phyloP scores from a whole-genome alignment of 2,113 vertebrate genomes.

The Albula glossodonta region DNA sequence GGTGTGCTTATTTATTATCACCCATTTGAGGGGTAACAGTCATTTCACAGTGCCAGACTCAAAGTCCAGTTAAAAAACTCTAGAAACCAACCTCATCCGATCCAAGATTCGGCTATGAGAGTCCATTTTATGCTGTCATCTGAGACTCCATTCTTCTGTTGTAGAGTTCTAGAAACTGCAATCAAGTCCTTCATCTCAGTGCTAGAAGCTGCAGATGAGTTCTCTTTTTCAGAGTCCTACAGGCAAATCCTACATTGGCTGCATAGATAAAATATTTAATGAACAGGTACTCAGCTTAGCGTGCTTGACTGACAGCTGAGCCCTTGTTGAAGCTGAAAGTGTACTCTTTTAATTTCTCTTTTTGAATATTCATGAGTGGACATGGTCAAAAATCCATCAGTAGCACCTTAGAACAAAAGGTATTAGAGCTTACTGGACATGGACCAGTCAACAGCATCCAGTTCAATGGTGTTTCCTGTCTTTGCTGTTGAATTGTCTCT shows the following conservation, averaged over 20 bases:
- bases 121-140: background rate
- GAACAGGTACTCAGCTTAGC: background rate
- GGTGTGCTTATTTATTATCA: slow-evolving; percentile 12
- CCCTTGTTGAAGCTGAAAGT: background rate
- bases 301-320: background rate
- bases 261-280: background rate
- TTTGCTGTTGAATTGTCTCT: background rate
- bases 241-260: background rate
- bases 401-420: background rate
- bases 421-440: background rate
- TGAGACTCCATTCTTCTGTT: background rate
- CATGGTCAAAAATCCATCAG: background rate
- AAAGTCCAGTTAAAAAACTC: background rate
- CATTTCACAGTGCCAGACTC: slow-evolving; percentile 18
- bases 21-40: background rate
- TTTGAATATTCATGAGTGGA: background rate
- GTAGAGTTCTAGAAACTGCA: background rate
- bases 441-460: background rate
- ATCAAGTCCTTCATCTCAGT: background rate
- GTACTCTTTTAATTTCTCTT: background rate
- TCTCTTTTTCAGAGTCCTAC: background rate
- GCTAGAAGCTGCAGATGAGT: background rate
- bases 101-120: background rate
- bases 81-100: background rate
- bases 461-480: background rate